phyloP scores from a whole-genome alignment of 35 echinoderm and acorn worm genomes.

The Heliocidaris tuberculata region DNA sequence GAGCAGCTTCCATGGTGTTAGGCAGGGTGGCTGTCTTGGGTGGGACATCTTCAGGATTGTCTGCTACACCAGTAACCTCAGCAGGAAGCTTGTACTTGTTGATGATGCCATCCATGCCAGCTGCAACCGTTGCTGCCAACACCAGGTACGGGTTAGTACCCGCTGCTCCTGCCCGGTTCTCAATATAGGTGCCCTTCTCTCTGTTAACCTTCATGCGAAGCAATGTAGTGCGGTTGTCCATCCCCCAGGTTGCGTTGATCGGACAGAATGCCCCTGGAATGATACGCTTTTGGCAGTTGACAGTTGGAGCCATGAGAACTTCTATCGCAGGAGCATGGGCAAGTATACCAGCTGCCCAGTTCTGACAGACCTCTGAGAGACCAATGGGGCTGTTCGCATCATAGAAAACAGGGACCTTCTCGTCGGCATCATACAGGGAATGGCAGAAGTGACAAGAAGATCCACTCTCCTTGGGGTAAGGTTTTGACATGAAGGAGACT shows the following conservation, averaged over 20 bases:
- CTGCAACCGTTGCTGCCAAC: conserved; percentile 67
- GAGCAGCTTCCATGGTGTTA: conserved; percentile 53
- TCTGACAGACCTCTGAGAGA: conserved; percentile 42
- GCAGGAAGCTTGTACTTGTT: conserved; percentile 62
- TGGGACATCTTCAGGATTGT: conserved; percentile 39
- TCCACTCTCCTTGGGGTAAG: conserved; percentile 25
- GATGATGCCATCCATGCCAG: conserved; percentile 67
- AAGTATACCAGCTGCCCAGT: conserved; percentile 62
- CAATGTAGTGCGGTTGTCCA: conserved; percentile 45
- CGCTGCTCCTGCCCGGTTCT: conserved; percentile 61
- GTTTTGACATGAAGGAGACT: conserved; percentile 59
- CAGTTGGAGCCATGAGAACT: conserved; percentile 45
- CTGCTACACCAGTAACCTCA: conserved; percentile 6
- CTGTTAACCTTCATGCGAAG: conserved; percentile 53
- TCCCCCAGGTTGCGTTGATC: conserved; percentile 47
- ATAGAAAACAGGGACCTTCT: conserved; percentile 22
- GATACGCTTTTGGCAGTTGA: conserved; percentile 48
- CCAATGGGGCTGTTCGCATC: conserved; percentile 39
- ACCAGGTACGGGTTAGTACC: conserved; percentile 59
- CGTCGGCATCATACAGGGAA: conserved; percentile 45
- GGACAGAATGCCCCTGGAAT: background rate
- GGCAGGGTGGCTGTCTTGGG: conserved; percentile 50
- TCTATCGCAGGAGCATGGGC: conserved; percentile 48
- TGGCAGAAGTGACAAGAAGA: conserved; percentile 58
- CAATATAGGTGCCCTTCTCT: conserved; percentile 66